Conservation (phyloP, 2,797 vertebrate species). For the Myotis vivesi region DNA sequence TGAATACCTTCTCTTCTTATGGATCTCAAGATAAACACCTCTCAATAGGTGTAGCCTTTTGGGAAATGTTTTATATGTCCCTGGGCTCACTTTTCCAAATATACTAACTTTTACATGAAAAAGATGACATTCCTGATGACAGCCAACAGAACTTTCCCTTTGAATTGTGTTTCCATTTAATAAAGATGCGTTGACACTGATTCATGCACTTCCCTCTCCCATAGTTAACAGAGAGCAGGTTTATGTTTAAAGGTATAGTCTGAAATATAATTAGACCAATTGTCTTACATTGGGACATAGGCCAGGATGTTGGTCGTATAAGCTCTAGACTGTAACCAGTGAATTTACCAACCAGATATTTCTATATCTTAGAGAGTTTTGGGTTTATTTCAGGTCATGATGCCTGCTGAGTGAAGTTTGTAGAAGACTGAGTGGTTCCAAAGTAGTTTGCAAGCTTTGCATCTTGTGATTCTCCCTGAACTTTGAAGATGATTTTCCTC, state of each 20-base stretch:
- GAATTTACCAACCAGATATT: slow-evolving; percentile 47
- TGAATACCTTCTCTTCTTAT: background rate
- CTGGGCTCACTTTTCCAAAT: background rate
- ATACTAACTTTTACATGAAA: background rate
- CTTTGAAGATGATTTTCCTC: slow-evolving; percentile 73
- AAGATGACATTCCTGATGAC: background rate
- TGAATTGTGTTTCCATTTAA: slow-evolving; percentile 36
- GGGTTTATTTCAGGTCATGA: slow-evolving; percentile 57
- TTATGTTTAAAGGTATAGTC: background rate
- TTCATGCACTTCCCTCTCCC: background rate
- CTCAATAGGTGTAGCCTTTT: background rate
- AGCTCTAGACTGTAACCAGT: background rate
- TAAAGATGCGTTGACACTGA: background rate
- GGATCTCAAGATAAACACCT: background rate
- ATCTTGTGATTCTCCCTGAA: slow-evolving; percentile 71
- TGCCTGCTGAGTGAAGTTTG: slow-evolving; percentile 9
- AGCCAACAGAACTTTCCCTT: background rate
- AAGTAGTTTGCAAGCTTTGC: slow-evolving; percentile 73
- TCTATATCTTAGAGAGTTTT: slow-evolving; percentile 19
- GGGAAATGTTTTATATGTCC: background rate
- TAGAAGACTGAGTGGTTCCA: slow-evolving; percentile 46
- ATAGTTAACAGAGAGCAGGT: background rate
- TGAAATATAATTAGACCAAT: slow-evolving; percentile 17
- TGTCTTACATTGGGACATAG: background rate
- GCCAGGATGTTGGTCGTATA: background rate